Evolutionary conservation across 2,113 vertebrate genomes (phyloP).

Genomic region (Ictidomys tridecemlineatus): DNA sequence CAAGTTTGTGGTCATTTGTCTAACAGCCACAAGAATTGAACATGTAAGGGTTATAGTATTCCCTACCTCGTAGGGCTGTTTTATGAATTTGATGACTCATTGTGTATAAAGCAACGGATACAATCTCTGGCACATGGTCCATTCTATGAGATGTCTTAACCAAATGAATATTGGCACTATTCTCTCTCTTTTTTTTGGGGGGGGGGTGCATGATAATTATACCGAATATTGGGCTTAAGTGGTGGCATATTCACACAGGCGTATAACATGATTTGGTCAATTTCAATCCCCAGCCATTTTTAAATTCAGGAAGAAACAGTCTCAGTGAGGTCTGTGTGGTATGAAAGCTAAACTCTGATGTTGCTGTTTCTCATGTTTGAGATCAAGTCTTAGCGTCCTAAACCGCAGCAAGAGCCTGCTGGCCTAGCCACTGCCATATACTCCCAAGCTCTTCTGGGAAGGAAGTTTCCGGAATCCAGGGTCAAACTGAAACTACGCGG

Average conservation of each 20-base stretch:
- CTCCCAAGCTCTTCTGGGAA: not conserved
- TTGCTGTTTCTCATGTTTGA: not conserved
- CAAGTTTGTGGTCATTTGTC: not conserved
- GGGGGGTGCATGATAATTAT: not conserved
- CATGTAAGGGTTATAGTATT: not conserved
- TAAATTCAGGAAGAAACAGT: not conserved
- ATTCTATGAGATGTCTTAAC: not conserved
- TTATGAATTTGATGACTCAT: not conserved
- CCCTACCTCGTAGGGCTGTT: not conserved
- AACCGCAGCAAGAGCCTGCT: not conserved
- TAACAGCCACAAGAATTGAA: not conserved
- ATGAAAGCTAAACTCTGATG: not conserved
- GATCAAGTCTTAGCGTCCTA: not conserved
- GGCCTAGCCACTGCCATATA: not conserved
- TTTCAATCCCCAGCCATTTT: not conserved
- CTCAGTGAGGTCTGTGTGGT: not conserved
- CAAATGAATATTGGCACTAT: not conserved
- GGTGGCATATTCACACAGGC: not conserved
- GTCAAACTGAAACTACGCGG: not conserved
- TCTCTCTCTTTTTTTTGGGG: not conserved
- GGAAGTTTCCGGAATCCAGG: not conserved
- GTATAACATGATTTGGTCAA: not conserved
- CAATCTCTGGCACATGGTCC: not conserved
- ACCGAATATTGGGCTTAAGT: not conserved
- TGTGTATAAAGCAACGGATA: not conserved